Evolutionary conservation across 2,797 vertebrate species (phyloP).

Genomic region (Sternarchorhynchus goeldii): DNA sequence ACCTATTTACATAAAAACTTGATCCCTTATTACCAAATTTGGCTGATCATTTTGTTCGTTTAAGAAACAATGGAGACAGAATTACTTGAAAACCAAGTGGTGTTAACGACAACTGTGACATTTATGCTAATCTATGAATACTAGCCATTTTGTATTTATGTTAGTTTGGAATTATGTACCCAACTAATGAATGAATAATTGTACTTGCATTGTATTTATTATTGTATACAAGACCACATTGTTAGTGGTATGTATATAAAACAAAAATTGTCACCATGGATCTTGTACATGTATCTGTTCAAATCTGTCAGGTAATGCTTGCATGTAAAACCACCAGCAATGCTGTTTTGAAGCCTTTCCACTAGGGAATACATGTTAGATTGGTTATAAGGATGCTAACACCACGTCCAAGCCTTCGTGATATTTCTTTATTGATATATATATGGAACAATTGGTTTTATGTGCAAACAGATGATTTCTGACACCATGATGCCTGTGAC

Average conservation of each 20-base stretch:
- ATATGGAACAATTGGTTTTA: constrained; percentile 26
- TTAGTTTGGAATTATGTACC: background rate
- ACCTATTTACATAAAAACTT: background rate
- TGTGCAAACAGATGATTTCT: background rate
- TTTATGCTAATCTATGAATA: background rate
- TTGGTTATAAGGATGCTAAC: constrained; percentile 25
- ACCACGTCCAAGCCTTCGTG: constrained; percentile 36
- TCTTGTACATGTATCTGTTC: constrained; percentile 24
- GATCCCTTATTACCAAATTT: background rate
- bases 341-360: constrained; percentile 30
- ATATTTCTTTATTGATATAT: constrained; percentile 40
- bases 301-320: constrained; percentile 51
- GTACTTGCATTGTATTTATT: background rate
- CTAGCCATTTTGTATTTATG: background rate
- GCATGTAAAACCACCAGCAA: constrained; percentile 53
- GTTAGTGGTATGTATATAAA: too few species aligned
- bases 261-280: background rate
- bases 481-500: background rate
- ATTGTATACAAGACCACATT: background rate
- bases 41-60: background rate
- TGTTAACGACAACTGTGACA: constrained; percentile 1
- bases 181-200: background rate
- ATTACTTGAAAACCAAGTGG: constrained; percentile 11
- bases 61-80: background rate
- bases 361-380: constrained; percentile 52